Evolutionary conservation across 2,113 vertebrate genomes (phyloP).

Genomic region (Larimichthys polyactis): DNA sequence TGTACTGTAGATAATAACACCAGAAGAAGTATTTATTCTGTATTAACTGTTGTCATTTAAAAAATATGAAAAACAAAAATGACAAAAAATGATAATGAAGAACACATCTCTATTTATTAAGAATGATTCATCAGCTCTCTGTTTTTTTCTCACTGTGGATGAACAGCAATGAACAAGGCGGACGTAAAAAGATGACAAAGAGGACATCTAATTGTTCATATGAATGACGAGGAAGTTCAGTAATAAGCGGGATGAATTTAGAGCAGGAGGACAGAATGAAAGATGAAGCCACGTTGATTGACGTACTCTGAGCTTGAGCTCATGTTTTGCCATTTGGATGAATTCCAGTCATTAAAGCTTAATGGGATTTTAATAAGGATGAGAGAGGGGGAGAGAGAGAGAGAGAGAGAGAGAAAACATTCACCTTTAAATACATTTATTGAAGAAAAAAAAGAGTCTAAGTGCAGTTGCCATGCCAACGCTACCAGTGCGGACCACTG

Average conservation of each 20-base stretch:
- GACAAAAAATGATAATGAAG: too few relatives aligned
- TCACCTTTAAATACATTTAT: constrained; percentile 34
- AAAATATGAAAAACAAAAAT: not conserved
- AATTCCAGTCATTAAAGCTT: constrained; percentile 49
- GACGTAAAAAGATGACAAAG: not conserved
- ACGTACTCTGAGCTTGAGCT: not conserved
- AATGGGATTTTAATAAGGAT: constrained; percentile 57
- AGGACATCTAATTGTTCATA: not conserved
- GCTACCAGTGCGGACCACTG: not conserved
- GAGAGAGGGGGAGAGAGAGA: constrained; percentile 11
- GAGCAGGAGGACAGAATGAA: constrained; percentile 19
- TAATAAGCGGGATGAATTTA: constrained; percentile 43
- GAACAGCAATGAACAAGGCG: not conserved
- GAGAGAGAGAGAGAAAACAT: constrained; percentile 6
- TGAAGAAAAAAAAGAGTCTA: not conserved
- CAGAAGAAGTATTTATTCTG: not conserved
- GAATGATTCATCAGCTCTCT: not conserved
- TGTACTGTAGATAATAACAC: not conserved
- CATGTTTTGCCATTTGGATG: constrained; percentile 25
- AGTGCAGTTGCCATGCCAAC: constrained; percentile 64
- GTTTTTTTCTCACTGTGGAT: not conserved
- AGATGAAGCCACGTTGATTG: not conserved
- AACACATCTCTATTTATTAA: not conserved
- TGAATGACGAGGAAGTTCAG: constrained; percentile 23
- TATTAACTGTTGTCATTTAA: not conserved